phyloP scores from a whole-genome alignment of 2,113 vertebrate species.

The Equus przewalskii region DNA sequence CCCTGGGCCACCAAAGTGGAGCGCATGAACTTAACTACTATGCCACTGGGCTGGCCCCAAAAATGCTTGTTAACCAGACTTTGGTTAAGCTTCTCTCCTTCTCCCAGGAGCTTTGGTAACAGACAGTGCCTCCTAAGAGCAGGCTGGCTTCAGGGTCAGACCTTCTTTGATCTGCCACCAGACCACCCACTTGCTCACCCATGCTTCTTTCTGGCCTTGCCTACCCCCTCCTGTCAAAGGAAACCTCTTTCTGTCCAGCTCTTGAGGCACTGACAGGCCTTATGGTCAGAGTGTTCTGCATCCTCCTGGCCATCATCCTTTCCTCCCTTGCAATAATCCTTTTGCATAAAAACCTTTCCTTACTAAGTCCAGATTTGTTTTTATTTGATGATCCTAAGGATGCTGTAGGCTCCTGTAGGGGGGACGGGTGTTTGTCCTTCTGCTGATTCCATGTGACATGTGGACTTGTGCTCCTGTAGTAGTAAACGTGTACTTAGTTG shows the following conservation, averaged over 20 bases:
- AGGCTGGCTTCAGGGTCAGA: not conserved
- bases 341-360: not conserved
- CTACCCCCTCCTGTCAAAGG: not conserved
- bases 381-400: not conserved
- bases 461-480: not conserved
- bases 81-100: not conserved
- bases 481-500: fast-evolving
- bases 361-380: not conserved
- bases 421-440: not conserved
- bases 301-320: not conserved
- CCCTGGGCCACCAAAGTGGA: too few relatives aligned
- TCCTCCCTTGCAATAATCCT: not conserved
- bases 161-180: not conserved
- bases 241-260: not conserved
- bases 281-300: not conserved
- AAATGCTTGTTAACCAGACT: not conserved
- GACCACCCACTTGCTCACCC: fast-evolving
- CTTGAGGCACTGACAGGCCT: not conserved
- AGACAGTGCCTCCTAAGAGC: not conserved
- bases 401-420: not conserved
- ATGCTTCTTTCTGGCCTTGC: not conserved
- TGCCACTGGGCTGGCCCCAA: too few relatives aligned
- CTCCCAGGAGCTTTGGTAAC: not conserved
- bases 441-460: too few relatives aligned
- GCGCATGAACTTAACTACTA: too few relatives aligned